Evolutionary conservation across 2,113 vertebrate species (phyloP).

Genomic region (Nanorana parkeri): DNA sequence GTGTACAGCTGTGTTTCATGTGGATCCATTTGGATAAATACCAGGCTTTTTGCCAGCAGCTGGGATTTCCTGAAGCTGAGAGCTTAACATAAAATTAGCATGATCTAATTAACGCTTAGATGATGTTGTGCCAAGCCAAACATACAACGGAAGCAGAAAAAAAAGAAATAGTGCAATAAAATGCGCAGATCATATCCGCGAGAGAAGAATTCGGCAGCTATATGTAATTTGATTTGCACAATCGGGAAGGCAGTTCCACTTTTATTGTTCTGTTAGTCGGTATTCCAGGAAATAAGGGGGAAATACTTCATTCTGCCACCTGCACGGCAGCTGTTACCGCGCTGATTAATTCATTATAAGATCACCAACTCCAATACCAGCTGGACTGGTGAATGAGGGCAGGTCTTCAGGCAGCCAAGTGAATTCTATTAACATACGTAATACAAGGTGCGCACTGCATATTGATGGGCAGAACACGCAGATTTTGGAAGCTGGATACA

Average conservation of each 20-base stretch:
- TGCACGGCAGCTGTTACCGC: constrained; percentile 44
- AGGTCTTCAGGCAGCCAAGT: constrained; percentile 25
- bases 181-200: constrained; percentile 3
- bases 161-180: constrained; percentile 41
- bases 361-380: constrained; percentile 42
- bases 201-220: background rate
- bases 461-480: background rate
- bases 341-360: constrained; percentile 53
- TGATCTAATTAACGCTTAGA: constrained; percentile 52
- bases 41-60: constrained; percentile 50
- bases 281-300: constrained; percentile 8
- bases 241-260: background rate
- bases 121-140: constrained; percentile 48
- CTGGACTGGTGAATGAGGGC: constrained; percentile 45
- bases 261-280: constrained; percentile 4
- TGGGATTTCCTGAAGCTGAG: constrained; percentile 54
- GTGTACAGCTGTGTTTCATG: constrained; percentile 55
- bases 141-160: constrained; percentile 45
- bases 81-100: constrained; percentile 59
- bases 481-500: background rate
- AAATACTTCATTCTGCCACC: constrained; percentile 24
- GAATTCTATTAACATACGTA: constrained; percentile 18
- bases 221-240: constrained; percentile 13
- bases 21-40: constrained; percentile 55
- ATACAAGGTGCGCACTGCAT: constrained; percentile 22